Evolutionary conservation across 1,140 invertebrate species (phyloP).

Genomic region (Zeugodacus cucurbitae): DNA sequence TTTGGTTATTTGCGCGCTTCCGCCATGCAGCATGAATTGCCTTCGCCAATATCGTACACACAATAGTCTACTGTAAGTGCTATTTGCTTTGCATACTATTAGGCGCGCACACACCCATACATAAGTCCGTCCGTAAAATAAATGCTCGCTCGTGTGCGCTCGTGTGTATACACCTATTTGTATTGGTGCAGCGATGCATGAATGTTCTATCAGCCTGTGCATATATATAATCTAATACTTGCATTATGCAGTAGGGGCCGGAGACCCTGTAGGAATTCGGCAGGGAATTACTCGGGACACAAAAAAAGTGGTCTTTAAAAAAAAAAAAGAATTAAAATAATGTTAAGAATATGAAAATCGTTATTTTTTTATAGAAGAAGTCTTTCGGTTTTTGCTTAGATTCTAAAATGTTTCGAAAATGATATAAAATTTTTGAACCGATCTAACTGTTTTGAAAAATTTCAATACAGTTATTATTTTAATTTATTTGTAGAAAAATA

Average conservation of each 20-base stretch:
- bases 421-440: too few relatives aligned
- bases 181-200: neutral
- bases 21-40: neutral
- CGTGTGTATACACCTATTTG: neutral
- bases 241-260: neutral
- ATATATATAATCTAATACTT: neutral
- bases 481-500: too few relatives aligned
- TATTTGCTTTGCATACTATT: conserved; percentile 38
- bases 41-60: conserved; percentile 10
- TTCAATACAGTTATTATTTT: too few relatives aligned
- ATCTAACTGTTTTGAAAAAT: too few relatives aligned
- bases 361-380: too few relatives aligned
- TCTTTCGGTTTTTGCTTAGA: too few relatives aligned
- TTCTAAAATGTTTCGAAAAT: too few relatives aligned
- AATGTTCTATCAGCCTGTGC: neutral
- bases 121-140: neutral
- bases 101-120: neutral
- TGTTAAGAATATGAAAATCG: too few relatives aligned
- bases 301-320: too few relatives aligned
- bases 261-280: neutral
- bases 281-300: neutral
- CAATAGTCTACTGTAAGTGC: conserved; percentile 8
- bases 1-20: neutral
- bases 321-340: too few relatives aligned
- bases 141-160: neutral